Evolutionary conservation across 2,888 invertebrate species (phyloP), one percentile per base, ranked within the genome.

Genomic region (Chouioia cunea): DNA sequence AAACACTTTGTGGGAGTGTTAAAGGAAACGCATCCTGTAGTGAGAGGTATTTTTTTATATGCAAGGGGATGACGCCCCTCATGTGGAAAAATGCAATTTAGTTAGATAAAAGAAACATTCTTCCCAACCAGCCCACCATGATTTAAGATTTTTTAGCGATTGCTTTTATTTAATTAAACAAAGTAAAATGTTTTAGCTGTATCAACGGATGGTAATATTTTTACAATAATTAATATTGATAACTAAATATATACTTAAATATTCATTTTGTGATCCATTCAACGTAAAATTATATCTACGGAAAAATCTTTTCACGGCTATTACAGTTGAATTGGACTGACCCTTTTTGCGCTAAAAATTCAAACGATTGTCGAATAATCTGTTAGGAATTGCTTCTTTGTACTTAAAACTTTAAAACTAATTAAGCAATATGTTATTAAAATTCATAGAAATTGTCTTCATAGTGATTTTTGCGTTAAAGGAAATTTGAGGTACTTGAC

Each of bases 41-140:
- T 22, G 46, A 3, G 27, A 43, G 14, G 23, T 20, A 18, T 43
- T 27, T 14, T 18, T n/a, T 57, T 15, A 52, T 36, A 10, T 44
- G 52, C 4, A 23, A 14, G 16, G 16, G 46, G 10, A 46, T 12
- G 36, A 12, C 36, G 36, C 36, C 36, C 36, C 36, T 36, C 46
- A 12, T 43, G 52, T 16, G 54, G 43, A 62, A 67, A 67, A 67
- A 48, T 47, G n/a, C 10, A 54, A 54, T 36, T 43, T 16, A 8
- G 14, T n/a, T n/a, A n/a, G 58, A 6, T n/a, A 36, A 36, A 36
- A 44, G 22, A 52, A 60, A 54, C 14, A 6, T 8, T 43, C 56
- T 67, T 63, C 62, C 68, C 68, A 68, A 22, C 22, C 50, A 60
- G 50, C 62, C 62, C 68, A 68, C 22, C 50, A 18, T 14, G 23